These are phyloP conservation scores for Alethe diademata DNA, from an alignment of 2,113 vertebrate genomes.

Conservation along the genomic window DNA sequence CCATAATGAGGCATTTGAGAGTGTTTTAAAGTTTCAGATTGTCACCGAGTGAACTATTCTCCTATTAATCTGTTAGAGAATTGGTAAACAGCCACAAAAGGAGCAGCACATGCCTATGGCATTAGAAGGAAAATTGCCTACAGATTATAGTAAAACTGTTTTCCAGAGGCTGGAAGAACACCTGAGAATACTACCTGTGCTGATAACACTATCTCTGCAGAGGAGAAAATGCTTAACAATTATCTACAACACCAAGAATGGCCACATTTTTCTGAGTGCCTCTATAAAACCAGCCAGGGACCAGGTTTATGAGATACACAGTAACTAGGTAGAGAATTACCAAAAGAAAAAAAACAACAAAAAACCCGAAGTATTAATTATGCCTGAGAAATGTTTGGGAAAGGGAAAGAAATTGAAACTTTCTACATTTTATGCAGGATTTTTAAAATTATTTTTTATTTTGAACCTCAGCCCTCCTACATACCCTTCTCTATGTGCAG, in stretches of 20 bases:
- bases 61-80: constrained; percentile 47
- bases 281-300: neutral
- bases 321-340: neutral
- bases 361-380: neutral
- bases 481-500: neutral
- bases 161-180: constrained; percentile 20
- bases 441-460: neutral
- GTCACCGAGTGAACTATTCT: constrained; percentile 39
- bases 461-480: neutral
- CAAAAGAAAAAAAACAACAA: neutral
- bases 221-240: constrained; percentile 5
- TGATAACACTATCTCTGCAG: constrained; percentile 22
- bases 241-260: neutral
- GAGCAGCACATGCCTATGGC: neutral
- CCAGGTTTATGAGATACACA: neutral
- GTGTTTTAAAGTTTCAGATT: constrained; percentile 51
- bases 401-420: neutral
- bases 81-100: constrained; percentile 34
- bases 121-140: constrained; percentile 27
- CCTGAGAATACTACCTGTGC: neutral
- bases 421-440: neutral
- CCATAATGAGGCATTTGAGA: constrained; percentile 52
- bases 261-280: neutral
- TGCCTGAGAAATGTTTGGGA: neutral
- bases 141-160: constrained; percentile 35